Conservation (phyloP, 2,888 invertebrate species). For the Blastobasis adustella region DNA sequence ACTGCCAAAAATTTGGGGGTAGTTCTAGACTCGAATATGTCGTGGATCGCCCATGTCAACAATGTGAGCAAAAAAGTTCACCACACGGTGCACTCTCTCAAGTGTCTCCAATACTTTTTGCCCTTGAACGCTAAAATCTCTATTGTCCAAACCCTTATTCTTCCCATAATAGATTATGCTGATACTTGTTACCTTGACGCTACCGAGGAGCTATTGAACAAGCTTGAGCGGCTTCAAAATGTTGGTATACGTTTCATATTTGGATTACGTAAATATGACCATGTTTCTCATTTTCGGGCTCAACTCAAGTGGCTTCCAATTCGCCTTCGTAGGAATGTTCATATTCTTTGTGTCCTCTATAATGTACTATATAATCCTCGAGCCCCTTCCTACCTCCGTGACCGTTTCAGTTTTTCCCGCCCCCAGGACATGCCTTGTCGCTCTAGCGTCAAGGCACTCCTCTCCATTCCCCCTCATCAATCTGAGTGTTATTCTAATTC, state of each 20-base stretch:
- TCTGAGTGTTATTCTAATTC: too few species aligned
- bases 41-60: constrained; percentile 1
- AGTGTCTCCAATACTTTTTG: constrained; percentile 1
- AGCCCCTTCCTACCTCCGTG: too few species aligned
- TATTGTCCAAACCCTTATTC: constrained; percentile 1
- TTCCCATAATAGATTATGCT: constrained; percentile 3
- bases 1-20: constrained; percentile 3
- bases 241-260: constrained; percentile 1
- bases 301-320: too few species aligned
- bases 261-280: too few species aligned
- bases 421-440: too few species aligned
- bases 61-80: not conserved
- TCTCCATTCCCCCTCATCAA: too few species aligned
- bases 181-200: not conserved
- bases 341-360: too few species aligned
- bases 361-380: too few species aligned
- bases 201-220: constrained; percentile 2
- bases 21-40: not conserved
- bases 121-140: not conserved
- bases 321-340: too few species aligned
- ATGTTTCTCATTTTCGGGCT: too few species aligned
- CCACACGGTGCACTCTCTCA: not conserved
- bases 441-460: too few species aligned
- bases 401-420: too few species aligned
- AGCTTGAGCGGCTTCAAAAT: constrained; percentile 5